Percentiles rank a stretch among this genome's conserved stretches.
These are phyloP conservation scores for Bombus waltoni DNA, from an alignment of 1,140 invertebrate genomes.

Conservation along the genomic window DNA sequence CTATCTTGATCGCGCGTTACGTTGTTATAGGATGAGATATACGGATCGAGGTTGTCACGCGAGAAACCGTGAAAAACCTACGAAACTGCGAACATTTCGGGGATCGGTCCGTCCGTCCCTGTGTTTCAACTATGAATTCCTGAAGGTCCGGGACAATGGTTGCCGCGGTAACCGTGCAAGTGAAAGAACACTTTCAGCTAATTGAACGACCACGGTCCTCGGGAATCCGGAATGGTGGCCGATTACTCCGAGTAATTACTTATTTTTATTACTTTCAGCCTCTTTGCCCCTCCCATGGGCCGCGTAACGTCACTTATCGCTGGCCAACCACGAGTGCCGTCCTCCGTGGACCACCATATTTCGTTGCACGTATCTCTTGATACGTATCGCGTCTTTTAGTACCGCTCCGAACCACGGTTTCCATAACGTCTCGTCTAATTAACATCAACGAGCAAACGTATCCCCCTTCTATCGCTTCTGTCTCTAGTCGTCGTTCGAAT, in stretches of 20 bases:
- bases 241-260: constrained; percentile 60
- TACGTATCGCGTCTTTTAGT: constrained; percentile 6
- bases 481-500: neutral
- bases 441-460: neutral
- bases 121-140: constrained; percentile 17
- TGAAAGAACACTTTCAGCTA: constrained; percentile 58
- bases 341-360: constrained; percentile 16
- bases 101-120: neutral
- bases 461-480: too few relatives aligned
- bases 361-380: constrained; percentile 35
- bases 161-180: constrained; percentile 43
- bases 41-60: neutral
- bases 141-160: constrained; percentile 37
- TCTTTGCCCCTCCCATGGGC: constrained; percentile 41
- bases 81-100: neutral
- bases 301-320: constrained; percentile 55
- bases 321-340: constrained; percentile 42
- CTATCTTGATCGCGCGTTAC: neutral
- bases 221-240: constrained; percentile 39
- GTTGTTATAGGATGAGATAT: neutral
- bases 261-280: constrained; percentile 62
- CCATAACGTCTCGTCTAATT: neutral
- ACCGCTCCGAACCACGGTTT: neutral
- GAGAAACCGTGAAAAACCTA: neutral
- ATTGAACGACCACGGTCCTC: constrained; percentile 52